Evolutionary conservation across 2,888 invertebrate genomes (phyloP).

Genomic region (Netelia fuscicornis): DNA sequence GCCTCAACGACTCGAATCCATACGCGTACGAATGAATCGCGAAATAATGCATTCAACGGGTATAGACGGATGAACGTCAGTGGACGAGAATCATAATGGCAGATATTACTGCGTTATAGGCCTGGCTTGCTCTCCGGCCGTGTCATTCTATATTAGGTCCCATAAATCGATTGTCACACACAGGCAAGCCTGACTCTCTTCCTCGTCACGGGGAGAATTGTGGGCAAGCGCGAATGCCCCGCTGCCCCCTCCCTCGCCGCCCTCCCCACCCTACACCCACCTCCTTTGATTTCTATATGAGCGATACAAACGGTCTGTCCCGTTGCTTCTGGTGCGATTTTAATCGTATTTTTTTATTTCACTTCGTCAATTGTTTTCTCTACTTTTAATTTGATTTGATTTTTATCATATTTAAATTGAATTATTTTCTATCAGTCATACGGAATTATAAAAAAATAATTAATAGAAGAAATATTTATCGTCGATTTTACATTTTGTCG

Average conservation of each 20-base stretch:
- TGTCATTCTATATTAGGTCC: conserved; percentile 60
- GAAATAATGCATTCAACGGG: conserved; percentile 34
- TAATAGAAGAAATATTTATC: too few relatives aligned
- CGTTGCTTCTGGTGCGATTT: conserved; percentile 6
- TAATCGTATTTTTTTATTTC: neutral
- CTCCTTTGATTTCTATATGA: conserved; percentile 46
- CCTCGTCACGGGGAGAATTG: conserved; percentile 41
- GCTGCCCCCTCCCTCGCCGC: conserved; percentile 3
- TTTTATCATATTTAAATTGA: neutral
- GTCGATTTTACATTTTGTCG: too few relatives aligned
- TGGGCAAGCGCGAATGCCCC: conserved; percentile 51
- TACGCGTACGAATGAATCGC: conserved; percentile 2
- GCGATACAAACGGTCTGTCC: conserved; percentile 22
- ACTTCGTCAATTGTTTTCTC: too few relatives aligned
- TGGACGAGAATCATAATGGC: conserved; percentile 33
- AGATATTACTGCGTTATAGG: conserved; percentile 35
- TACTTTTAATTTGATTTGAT: too few relatives aligned
- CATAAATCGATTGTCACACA: conserved; percentile 65
- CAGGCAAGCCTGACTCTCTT: conserved; percentile 27
- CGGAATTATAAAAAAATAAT: too few relatives aligned
- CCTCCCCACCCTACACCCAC: conserved; percentile 29
- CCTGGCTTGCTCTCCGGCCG: neutral
- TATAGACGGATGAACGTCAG: conserved; percentile 8
- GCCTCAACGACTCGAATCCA: neutral
- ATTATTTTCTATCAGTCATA: neutral